Percentiles rank a stretch among this genome's conserved stretches.
phyloP scores from a whole-genome alignment of 35 echinoderm and acorn worm species.

The Apostichopus japonicus region DNA sequence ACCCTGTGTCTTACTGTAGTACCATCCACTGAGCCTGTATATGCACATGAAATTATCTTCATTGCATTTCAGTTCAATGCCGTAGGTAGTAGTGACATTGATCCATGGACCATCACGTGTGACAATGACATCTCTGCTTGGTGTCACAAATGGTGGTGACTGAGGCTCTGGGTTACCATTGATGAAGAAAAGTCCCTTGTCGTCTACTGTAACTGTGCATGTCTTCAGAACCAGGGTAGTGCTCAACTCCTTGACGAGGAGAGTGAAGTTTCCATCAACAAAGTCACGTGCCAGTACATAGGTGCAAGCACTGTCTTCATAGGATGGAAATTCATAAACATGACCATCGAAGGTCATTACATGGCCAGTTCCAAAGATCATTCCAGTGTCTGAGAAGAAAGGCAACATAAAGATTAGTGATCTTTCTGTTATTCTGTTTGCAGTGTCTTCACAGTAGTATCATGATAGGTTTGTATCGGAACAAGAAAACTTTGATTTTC shows the following conservation, averaged over 20 bases:
- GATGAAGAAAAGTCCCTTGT: conserved; percentile 64
- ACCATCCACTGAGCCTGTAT: conserved; percentile 87
- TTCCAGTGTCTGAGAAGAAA: conserved; percentile 65
- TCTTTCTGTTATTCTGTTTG: too few relatives aligned
- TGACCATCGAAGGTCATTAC: conserved; percentile 88
- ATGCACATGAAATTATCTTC: conserved; percentile 65
- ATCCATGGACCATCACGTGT: conserved; percentile 82
- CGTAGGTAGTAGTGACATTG: conserved; percentile 80
- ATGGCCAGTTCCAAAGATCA: conserved; percentile 76
- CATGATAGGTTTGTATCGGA: too few relatives aligned
- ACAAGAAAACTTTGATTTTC: too few relatives aligned
- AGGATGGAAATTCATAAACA: conserved; percentile 75
- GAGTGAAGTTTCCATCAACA: conserved; percentile 92
- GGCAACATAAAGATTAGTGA: background rate
- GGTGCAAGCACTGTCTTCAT: conserved; percentile 55
- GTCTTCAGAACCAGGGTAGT: conserved; percentile 64
- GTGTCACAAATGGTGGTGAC: conserved; percentile 74
- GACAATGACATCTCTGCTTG: conserved; percentile 56
- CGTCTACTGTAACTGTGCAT: conserved; percentile 36
- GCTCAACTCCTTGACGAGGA: conserved; percentile 61
- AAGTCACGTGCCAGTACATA: conserved; percentile 93
- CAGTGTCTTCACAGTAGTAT: too few relatives aligned
- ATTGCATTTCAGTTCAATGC: conserved; percentile 76
- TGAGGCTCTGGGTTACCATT: conserved; percentile 57
- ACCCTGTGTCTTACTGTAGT: conserved; percentile 91